phyloP scores from a whole-genome alignment of 2,888 invertebrate genomes.

The Cistogaster globosa region DNA sequence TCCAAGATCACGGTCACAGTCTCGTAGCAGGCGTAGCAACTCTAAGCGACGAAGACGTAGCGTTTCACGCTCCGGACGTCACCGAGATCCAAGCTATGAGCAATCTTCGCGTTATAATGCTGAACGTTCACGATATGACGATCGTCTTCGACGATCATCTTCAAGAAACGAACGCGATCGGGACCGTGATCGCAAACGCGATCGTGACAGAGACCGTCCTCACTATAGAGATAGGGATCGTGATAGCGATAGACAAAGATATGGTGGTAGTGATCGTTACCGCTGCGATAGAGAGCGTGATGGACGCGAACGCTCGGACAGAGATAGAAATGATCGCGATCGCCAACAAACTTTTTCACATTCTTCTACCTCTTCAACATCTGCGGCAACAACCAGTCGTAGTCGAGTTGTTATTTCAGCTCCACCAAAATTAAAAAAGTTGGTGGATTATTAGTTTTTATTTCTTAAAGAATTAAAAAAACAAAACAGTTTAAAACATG shows the following conservation, averaged over 20 bases:
- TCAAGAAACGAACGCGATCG: slow-evolving; percentile 68
- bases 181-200: slow-evolving; percentile 67
- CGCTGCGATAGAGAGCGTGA: slow-evolving; percentile 67
- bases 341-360: slow-evolving; percentile 53
- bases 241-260: slow-evolving; percentile 68
- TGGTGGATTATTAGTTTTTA: slow-evolving; percentile 78
- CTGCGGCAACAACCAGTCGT: slow-evolving; percentile 72
- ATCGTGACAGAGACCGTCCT: slow-evolving; percentile 70
- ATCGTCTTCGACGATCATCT: slow-evolving; percentile 73
- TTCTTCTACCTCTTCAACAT: slow-evolving; percentile 50
- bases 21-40: slow-evolving; percentile 79
- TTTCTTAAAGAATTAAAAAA: neutral
- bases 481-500: too few relatives aligned
- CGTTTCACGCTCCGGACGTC: slow-evolving; percentile 72
- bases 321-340: slow-evolving; percentile 69
- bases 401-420: slow-evolving; percentile 81
- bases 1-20: slow-evolving; percentile 74
- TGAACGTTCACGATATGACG: slow-evolving; percentile 75
- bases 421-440: slow-evolving; percentile 81
- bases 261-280: slow-evolving; percentile 56
- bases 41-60: slow-evolving; percentile 77
- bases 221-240: slow-evolving; percentile 67
- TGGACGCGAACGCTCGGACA: slow-evolving; percentile 65
- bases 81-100: slow-evolving; percentile 75
- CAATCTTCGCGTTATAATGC: slow-evolving; percentile 70